Evolutionary conservation across 1,140 invertebrate genomes (phyloP).

Genomic region (Sycobia sp.): DNA sequence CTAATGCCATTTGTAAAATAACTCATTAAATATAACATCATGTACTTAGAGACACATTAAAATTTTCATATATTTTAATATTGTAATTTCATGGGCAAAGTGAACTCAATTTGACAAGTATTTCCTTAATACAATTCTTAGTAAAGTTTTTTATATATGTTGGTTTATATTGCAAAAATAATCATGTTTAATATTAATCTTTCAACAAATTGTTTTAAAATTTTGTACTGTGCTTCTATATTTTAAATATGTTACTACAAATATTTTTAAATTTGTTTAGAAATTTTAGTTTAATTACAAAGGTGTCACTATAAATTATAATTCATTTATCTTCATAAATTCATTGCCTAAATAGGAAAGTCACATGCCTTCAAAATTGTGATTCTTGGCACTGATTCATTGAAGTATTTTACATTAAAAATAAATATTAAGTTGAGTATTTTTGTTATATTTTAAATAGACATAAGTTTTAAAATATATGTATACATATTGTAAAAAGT

Average conservation of each 20-base stretch:
- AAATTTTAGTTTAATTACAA: too few species aligned
- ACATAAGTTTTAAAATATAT: constrained; percentile 25
- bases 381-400: constrained; percentile 20
- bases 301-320: too few species aligned
- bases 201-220: too few species aligned
- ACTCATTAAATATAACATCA: constrained; percentile 12
- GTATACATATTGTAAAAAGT: constrained; percentile 31
- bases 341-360: constrained; percentile 17
- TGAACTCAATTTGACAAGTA: background rate
- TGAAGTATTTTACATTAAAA: constrained; percentile 18
- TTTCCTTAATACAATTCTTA: too few species aligned
- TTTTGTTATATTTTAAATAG: constrained; percentile 29
- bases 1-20: constrained; percentile 37
- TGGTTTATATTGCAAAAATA: too few species aligned
- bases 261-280: too few species aligned
- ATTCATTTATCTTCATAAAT: constrained; percentile 12
- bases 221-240: too few species aligned
- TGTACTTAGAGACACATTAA: constrained; percentile 12
- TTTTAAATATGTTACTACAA: too few species aligned
- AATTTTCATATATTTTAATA: constrained; percentile 36
- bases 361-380: constrained; percentile 26
- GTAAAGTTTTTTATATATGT: too few species aligned
- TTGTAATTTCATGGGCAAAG: constrained; percentile 9
- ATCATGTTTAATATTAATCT: too few species aligned
- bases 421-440: constrained; percentile 9